phyloP scores from a whole-genome alignment of 2,888 invertebrate genomes.

The Geophilus truncorum region DNA sequence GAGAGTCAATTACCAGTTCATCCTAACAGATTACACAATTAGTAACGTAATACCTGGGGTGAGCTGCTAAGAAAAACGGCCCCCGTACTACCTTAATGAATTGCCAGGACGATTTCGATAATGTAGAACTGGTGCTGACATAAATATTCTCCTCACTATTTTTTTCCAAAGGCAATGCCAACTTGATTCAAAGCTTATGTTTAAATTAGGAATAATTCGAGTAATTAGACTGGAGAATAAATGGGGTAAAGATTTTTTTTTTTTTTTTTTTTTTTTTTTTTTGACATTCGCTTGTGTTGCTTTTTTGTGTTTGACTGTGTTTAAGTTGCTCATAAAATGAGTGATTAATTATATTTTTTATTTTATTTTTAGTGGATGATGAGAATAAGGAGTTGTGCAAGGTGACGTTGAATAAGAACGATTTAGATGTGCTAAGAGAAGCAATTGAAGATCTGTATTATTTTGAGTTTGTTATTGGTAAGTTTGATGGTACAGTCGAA shows the following conservation, averaged over 20 bases:
- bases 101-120: slow-evolving; percentile 23
- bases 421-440: slow-evolving; percentile 48
- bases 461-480: slow-evolving; percentile 54
- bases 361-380: slow-evolving; percentile 45
- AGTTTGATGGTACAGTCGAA: slow-evolving; percentile 36
- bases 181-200: background rate
- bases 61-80: slow-evolving; percentile 28
- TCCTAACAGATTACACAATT: slow-evolving; percentile 30
- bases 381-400: slow-evolving; percentile 49
- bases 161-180: background rate
- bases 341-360: too few relatives aligned
- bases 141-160: slow-evolving; percentile 5
- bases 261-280: background rate
- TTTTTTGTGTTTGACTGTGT: too few relatives aligned
- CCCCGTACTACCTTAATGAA: slow-evolving; percentile 1
- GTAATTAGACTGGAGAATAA: slow-evolving; percentile 8
- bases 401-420: slow-evolving; percentile 46
- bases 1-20: slow-evolving; percentile 21
- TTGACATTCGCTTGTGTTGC: too few relatives aligned
- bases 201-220: slow-evolving; percentile 18
- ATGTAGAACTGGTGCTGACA: background rate
- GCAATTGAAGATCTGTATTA: slow-evolving; percentile 55
- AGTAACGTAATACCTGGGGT: slow-evolving; percentile 25
- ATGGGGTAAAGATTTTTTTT: background rate
- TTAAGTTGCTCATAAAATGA: too few relatives aligned